Evolutionary conservation across 2,113 vertebrate species (phyloP), one percentile per base, ranked within the genome.

Genomic region (Channa maculata): DNA sequence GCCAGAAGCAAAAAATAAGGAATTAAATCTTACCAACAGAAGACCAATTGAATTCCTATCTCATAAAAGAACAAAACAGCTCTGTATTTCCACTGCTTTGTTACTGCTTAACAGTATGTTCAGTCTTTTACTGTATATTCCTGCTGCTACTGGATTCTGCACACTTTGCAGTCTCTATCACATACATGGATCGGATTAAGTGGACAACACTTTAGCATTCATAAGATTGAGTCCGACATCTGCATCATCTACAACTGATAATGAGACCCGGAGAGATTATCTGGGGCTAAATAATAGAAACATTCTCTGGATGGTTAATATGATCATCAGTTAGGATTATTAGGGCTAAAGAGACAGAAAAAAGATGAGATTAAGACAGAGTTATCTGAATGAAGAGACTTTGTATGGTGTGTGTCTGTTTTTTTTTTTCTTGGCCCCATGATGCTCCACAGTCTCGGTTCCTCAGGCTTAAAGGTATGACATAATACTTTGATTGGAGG

Each of bases 11-110:
- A n/a, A n/a, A n/a, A n/a, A n/a, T n/a, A n/a, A n/a, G n/a, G n/a
- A n/a, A n/a, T n/a, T 5, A 44, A 68, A 33, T 66, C 57, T n/a
- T 74, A 64, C 69, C 57, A 74, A 80, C 64, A 34, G 51, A 55
- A 44, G 41, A 61, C n/a, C 15, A 58, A 70, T 51, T 69, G 51
- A 45, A 80, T 76, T 70, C 24, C 39, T 75, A 65, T 85, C 71
- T 76, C 44, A 0, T 55, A 13, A 49, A 24, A 65, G 58, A 69
- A 80, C 75, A 82, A 49, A 62, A 60, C 33, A 34, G 54, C 54
- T 75, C 75, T 85, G 82, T 75, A 82, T 75, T 52, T 13, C 65
- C 12, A 7, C 79, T 24, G 24, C 24, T 24, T 24, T 24, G 24
- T n/a, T n/a, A n/a, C n/a, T n/a, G n/a, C n/a, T n/a, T n/a, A n/a